Percentiles rank a stretch among this genome's conserved stretches.
These are phyloP conservation scores for Saccopteryx leptura DNA, from an alignment of 2,113 vertebrate genomes.

Conservation along the genomic window DNA sequence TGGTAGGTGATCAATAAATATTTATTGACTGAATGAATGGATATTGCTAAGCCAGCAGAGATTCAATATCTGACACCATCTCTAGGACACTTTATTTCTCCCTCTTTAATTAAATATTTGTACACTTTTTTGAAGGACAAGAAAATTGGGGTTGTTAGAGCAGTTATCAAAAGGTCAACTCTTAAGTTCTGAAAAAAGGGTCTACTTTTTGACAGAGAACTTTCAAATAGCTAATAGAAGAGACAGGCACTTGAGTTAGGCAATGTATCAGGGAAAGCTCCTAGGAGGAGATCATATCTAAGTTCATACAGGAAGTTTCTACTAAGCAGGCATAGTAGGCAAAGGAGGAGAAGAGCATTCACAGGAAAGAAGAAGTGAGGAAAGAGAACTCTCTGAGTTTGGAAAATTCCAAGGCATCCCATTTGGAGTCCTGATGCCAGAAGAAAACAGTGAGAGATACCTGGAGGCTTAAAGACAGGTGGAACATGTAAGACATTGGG, in stretches of 20 bases:
- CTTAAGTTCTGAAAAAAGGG: neutral
- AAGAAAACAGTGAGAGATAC: neutral
- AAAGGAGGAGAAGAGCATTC: neutral
- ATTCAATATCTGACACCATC: neutral
- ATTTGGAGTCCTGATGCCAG: neutral
- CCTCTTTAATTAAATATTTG: slow-evolving; percentile 28
- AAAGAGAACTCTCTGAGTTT: neutral
- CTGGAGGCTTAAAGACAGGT: neutral
- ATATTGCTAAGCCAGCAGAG: neutral
- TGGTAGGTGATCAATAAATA: neutral
- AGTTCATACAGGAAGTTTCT: neutral
- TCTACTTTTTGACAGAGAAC: neutral
- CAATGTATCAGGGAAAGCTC: neutral
- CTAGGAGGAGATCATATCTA: neutral
- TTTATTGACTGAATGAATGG: neutral
- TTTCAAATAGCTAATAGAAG: neutral
- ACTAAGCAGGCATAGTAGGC: neutral
- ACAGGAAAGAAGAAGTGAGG: neutral
- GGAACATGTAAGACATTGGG: neutral
- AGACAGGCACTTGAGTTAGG: neutral
- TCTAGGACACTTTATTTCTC: neutral
- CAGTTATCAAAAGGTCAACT: slow-evolving; percentile 10
- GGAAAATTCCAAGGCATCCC: neutral
- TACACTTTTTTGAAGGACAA: neutral
- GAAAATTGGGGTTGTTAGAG: slow-evolving; percentile 19